A percentile compares a stretch with the other conserved stretches of the same genome.
Evolutionary conservation across 2,888 invertebrate species (phyloP).

Genomic region (Eristalinus sepulchralis): DNA sequence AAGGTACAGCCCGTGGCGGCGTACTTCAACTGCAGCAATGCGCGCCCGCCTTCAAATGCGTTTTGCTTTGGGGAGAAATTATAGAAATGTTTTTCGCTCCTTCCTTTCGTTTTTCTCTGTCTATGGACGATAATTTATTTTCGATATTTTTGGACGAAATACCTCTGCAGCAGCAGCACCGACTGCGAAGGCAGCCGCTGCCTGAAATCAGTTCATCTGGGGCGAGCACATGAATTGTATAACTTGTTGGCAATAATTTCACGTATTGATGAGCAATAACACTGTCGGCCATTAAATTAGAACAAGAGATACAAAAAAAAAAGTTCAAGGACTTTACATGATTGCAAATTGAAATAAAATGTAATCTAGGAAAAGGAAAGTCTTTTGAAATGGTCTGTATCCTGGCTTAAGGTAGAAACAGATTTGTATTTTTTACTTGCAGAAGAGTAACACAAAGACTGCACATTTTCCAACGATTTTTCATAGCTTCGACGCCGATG

Average conservation of each 20-base stretch:
- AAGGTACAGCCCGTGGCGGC: not conserved
- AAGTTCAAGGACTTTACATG: not conserved
- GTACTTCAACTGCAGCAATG: not conserved
- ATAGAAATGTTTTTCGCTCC: not conserved
- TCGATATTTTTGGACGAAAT: constrained; percentile 31
- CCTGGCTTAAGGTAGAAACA: too few species aligned
- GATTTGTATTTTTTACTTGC: too few species aligned
- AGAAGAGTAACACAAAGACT: too few species aligned
- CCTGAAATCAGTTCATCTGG: constrained; percentile 19
- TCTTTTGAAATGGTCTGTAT: too few species aligned
- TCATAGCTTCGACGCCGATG: too few species aligned
- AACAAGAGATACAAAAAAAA: not conserved
- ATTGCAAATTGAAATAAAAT: not conserved
- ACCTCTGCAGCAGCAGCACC: not conserved
- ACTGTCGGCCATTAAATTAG: not conserved
- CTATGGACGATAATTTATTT: constrained; percentile 37
- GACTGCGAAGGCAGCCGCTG: not conserved
- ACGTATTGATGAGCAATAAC: not conserved
- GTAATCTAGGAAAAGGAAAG: too few species aligned
- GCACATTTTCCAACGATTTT: too few species aligned
- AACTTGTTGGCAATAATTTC: constrained; percentile 2
- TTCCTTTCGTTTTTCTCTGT: not conserved
- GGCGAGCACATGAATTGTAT: constrained; percentile 11
- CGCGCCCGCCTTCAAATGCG: not conserved
- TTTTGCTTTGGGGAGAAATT: not conserved